Evolutionary conservation across 2,888 invertebrate genomes (phyloP).

Genomic region (Hemicrepidius hirtus): DNA sequence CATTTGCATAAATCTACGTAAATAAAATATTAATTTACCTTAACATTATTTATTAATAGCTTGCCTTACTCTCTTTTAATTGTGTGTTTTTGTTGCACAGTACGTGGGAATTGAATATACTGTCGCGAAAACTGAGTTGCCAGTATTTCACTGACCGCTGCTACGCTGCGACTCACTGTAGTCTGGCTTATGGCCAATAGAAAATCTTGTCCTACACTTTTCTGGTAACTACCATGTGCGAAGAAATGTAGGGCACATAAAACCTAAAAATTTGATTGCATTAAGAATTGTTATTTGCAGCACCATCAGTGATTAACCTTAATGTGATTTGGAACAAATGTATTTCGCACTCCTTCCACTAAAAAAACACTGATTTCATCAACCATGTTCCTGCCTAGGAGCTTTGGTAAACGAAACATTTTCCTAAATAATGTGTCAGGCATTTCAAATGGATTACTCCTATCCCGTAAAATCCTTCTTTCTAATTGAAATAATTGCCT

Average conservation of each 20-base stretch:
- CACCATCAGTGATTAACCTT: not conserved
- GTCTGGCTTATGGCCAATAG: not conserved
- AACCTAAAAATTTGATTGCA: not conserved
- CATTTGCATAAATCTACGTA: not conserved
- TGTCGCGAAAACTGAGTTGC: not conserved
- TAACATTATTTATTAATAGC: too few relatives aligned
- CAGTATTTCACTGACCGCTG: not conserved
- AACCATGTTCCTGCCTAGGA: too few relatives aligned
- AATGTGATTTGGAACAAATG: too few relatives aligned
- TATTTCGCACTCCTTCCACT: too few relatives aligned
- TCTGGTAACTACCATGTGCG: slow-evolving; percentile 13
- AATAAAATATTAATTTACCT: too few relatives aligned
- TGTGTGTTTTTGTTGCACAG: not conserved
- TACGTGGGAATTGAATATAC: slow-evolving; percentile 3
- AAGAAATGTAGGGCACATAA: slow-evolving; percentile 6
- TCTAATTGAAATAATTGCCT: too few relatives aligned
- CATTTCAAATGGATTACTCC: not conserved
- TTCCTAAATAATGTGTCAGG: not conserved
- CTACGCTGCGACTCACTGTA: slow-evolving; percentile 2
- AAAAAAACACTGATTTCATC: too few relatives aligned
- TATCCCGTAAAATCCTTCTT: not conserved
- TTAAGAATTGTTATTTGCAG: not conserved
- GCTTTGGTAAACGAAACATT: too few relatives aligned
- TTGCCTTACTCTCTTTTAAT: not conserved
- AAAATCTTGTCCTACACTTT: not conserved